These are phyloP conservation scores for Hedychridium roseum DNA, from an alignment of 2,888 invertebrate species.

Conservation along the genomic window DNA sequence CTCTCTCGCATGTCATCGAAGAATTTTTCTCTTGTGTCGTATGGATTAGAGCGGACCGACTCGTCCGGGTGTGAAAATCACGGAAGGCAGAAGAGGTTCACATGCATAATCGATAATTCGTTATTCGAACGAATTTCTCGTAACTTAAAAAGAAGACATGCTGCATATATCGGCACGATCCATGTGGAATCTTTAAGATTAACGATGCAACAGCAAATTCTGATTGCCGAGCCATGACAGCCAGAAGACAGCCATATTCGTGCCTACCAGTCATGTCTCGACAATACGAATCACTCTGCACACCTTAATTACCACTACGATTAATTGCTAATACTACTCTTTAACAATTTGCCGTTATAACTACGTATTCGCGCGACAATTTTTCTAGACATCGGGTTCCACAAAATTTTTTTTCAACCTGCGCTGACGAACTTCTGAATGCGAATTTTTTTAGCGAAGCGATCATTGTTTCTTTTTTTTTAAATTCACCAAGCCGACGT, in stretches of 20 bases:
- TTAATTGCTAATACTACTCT: constrained; percentile 16
- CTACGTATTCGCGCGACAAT: constrained; percentile 9
- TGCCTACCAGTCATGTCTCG: constrained; percentile 25
- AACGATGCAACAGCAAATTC: constrained; percentile 10
- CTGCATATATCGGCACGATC: constrained; percentile 19
- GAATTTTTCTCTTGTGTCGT: too few relatives aligned
- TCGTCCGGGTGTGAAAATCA: too few relatives aligned
- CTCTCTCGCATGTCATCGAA: too few relatives aligned
- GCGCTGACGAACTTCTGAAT: constrained; percentile 35
- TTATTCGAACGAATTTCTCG: neutral
- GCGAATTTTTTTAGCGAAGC: constrained; percentile 25
- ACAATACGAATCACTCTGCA: constrained; percentile 21
- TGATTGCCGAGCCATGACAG: constrained; percentile 23
- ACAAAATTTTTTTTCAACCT: constrained; percentile 23
- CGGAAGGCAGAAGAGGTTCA: neutral
- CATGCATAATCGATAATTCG: neutral
- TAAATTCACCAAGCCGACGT: too few relatives aligned
- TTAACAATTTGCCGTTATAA: constrained; percentile 9
- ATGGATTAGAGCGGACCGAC: too few relatives aligned
- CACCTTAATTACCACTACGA: constrained; percentile 4
- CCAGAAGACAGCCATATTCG: constrained; percentile 29
- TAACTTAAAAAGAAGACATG: constrained; percentile 1
- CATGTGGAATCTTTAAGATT: constrained; percentile 20
- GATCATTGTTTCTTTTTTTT: constrained; percentile 32
- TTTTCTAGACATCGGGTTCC: constrained; percentile 18